Percentiles rank a stretch among this genome's conserved stretches.
These are phyloP conservation scores for Nomada fucata DNA, from an alignment of 2,888 invertebrate species.

Conservation along the genomic window DNA sequence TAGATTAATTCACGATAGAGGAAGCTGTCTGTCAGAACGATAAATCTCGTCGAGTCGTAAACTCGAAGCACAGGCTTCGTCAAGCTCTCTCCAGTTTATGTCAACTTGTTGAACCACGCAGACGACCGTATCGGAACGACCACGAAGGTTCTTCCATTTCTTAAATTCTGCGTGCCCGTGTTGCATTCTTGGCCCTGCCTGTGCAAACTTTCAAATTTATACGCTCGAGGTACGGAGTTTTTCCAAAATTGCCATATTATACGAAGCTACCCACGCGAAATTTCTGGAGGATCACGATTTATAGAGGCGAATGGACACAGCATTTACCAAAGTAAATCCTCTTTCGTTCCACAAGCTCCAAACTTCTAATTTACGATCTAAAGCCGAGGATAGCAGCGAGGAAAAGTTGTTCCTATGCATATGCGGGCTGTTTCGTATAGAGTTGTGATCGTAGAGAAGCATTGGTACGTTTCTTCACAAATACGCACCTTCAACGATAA, in stretches of 20 bases:
- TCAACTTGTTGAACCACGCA: slow-evolving; percentile 49
- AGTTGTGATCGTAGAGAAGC: no score
- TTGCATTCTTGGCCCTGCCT: slow-evolving; percentile 3
- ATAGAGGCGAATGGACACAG: no score
- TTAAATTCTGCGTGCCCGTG: background rate
- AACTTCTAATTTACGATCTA: no score
- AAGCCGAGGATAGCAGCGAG: background rate
- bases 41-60: slow-evolving; percentile 21
- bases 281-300: background rate
- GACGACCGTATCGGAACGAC: background rate
- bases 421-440: background rate
- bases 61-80: slow-evolving; percentile 3
- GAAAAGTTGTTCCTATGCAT: background rate
- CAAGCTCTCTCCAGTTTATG: slow-evolving; percentile 22
- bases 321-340: background rate
- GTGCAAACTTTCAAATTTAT: background rate
- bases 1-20: background rate
- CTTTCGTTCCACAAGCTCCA: background rate
- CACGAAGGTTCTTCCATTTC: background rate
- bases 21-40: background rate
- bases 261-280: background rate
- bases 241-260: background rate
- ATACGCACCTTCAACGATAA: background rate
- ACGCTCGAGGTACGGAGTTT: background rate
- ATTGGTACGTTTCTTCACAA: background rate